Evolutionary conservation across 2,797 vertebrate genomes (phyloP), one percentile per base, ranked within the genome.

Genomic region (Premnoplex brunnescens): DNA sequence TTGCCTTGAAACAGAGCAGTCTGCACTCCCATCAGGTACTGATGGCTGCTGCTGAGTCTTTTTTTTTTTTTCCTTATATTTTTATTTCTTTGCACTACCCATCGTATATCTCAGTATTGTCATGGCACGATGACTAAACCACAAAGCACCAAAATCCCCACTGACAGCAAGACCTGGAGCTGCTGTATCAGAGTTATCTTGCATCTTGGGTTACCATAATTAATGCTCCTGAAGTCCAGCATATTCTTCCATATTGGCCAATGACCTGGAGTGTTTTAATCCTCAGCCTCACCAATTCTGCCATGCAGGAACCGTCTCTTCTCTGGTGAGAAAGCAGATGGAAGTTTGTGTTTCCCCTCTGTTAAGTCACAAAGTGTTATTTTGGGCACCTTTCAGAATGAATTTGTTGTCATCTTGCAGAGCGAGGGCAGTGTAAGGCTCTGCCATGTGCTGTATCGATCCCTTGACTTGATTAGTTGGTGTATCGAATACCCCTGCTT

Each of bases 401-500:
- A 73, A 88, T 94, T 91, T 91, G 49, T 91, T 91, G 95, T 83
- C 87, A 51, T 85, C 64, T 73, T 49, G 54, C 43, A 41, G 76
- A 94, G 75, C 55, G 51, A 91, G 48, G 62, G 81, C 84, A 49
- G 15, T 51, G 88, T 84, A 94, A 94, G 73, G 71, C 84, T 94
- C 91, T 97, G 96, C 97, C 97, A 97, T 78, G 74, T 86, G 91
- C 89, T 26, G 23, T 97, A 98, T 98, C 97, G 98, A 98, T 98
- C 97, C 97, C 96, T 92, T 95, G 91, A 77, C 91, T 98, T 98
- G 98, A 98, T 98, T 98, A 98, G 98, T 95, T 73, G 54, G 97
- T 96, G 98, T 98, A 98, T 98, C 91, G 97, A 98, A 98, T 98
- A 96, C 96, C 84, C 89, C 91, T 95, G 96, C 95, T 97, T 98